These are phyloP conservation scores for Hestina assimilis DNA, from an alignment of 1,140 invertebrate genomes.

Conservation along the genomic window DNA sequence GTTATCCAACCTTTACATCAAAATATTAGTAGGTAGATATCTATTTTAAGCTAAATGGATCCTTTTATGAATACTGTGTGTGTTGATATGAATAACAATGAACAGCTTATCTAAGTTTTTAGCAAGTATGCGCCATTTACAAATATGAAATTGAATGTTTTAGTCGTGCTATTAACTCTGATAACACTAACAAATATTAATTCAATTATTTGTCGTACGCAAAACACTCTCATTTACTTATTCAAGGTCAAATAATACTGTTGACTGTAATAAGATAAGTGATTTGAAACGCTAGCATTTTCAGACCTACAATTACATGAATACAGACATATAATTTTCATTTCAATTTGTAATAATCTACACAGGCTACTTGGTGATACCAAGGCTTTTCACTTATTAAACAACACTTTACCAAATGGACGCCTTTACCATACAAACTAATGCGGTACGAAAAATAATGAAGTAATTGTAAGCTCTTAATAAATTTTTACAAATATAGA, in stretches of 20 bases:
- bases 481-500: no score
- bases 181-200: not conserved
- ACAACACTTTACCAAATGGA: constrained; percentile 8
- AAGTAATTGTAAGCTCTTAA: not conserved
- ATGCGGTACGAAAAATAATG: not conserved
- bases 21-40: no score
- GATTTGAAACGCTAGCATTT: not conserved
- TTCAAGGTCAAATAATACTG: not conserved
- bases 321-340: not conserved
- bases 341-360: not conserved
- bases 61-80: no score
- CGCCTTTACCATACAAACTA: constrained; percentile 13
- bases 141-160: not conserved
- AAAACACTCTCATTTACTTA: constrained; percentile 3
- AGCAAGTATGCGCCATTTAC: not conserved
- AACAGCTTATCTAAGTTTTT: no score
- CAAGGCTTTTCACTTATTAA: not conserved
- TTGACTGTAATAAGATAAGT: constrained; percentile 10
- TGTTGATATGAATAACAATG: no score
- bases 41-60: no score
- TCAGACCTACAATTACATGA: not conserved
- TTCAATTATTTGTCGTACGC: not conserved
- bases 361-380: not conserved
- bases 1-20: no score
- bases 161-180: not conserved